These are phyloP conservation scores for Microvelia longipes DNA, from an alignment of 1,140 invertebrate species.

Conservation along the genomic window DNA sequence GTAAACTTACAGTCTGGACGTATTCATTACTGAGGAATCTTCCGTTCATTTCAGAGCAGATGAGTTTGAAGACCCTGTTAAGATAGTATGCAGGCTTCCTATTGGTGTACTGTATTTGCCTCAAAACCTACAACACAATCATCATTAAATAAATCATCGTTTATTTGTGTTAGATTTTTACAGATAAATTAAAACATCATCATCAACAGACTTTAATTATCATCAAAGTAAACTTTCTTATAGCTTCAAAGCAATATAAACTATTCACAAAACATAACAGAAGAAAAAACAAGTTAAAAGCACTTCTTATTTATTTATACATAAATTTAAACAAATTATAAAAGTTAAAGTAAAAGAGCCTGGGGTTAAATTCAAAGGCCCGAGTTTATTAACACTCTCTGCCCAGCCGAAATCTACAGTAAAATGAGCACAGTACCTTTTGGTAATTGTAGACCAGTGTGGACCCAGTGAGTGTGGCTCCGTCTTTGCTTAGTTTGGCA, in stretches of 20 bases:
- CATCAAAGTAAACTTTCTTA: background rate
- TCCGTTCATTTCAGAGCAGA: constrained; percentile 82
- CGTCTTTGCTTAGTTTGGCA: constrained; percentile 64
- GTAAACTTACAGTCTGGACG: constrained; percentile 65
- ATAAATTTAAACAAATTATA: no score
- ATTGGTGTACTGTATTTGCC: constrained; percentile 81
- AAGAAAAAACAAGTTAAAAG: no score
- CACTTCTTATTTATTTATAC: no score
- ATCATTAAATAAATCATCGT: no score
- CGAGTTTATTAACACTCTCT: no score
- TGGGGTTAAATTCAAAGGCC: no score
- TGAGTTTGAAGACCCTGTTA: constrained; percentile 83
- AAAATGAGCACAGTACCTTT: no score
- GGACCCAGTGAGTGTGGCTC: constrained; percentile 65
- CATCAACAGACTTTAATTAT: constrained; percentile 2
- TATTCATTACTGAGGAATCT: constrained; percentile 89
- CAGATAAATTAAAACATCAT: background rate
- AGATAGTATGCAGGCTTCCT: constrained; percentile 85
- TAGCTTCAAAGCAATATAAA: background rate
- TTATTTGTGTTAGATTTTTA: background rate
- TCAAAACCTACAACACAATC: constrained; percentile 54
- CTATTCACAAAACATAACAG: background rate
- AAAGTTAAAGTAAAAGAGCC: no score
- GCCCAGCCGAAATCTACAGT: no score
- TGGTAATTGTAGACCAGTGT: constrained; percentile 75